Base-by-base conservation (phyloP, 1,140 invertebrate genomes). In the Orius insidiosus region DNA sequence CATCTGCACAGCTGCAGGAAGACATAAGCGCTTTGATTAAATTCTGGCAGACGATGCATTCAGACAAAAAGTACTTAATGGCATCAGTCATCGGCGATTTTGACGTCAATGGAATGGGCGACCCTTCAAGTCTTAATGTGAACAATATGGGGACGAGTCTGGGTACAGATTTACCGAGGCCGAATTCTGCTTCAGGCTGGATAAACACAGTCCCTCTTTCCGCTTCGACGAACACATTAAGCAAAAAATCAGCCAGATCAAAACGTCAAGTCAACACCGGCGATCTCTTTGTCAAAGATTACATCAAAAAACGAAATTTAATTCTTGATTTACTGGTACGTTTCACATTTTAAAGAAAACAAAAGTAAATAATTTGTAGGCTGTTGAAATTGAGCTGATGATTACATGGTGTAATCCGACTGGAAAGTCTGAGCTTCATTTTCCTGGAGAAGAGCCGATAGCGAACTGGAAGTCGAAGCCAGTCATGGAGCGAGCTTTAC, bases 31-130 rank as follows among this genome's bases (percentile, higher is more conserved):
- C 79, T 2, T 60, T 98, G n/a, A 75, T 95, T 15, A 78, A 81
- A 52, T 99, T 98, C 62, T 98, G 93, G 90, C 84, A 94, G 59
- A 75, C 80, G 8, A 80, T 98, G 74, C 85, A 94, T 62, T 84
- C 86, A 5, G 95, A 98, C 59, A 95, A 93, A 64, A 98, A 98
- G 62, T 95, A 98, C 62, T 67, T 98, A 46, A 83, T 84, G 63
- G 77, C 75, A 14, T 80, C 73, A 51, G 73, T 75, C 55, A 75
- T 78, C 18, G 70, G 70, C 35, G 69, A 71, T 45, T 67, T 68
- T 51, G 68, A 70, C 41, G 47, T 56, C 2, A 40, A 46, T 9
- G 46, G 46, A 13, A 36, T 34, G 15, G 32, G 16, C 41, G 41
- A 30, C 41, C n/a, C 31, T 30, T 32, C 31, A 40, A 39, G 32